These are phyloP conservation scores for Bryconaethiops microstoma DNA, from an alignment of 2,797 vertebrate genomes.

Conservation along the genomic window DNA sequence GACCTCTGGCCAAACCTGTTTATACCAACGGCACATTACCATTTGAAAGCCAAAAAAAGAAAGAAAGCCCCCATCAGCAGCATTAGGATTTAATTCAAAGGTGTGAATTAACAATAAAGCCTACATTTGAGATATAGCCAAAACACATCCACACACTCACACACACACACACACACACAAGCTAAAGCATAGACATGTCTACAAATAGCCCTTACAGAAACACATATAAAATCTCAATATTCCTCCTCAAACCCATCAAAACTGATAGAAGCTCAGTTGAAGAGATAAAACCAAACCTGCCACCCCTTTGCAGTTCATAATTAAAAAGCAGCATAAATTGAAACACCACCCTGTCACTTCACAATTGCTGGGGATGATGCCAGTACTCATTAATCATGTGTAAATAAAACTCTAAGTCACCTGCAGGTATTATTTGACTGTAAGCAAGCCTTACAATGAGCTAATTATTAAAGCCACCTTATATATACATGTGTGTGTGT, in stretches of 20 bases:
- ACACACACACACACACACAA: background rate
- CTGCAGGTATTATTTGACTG: conserved; percentile 69
- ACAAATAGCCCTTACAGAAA: background rate
- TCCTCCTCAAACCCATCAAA: conserved; percentile 43
- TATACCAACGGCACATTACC: conserved; percentile 42
- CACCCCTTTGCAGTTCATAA: background rate
- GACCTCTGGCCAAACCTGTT: conserved; percentile 35
- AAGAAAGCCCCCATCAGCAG: background rate
- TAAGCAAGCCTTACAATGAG: conserved; percentile 64
- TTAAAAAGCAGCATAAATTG: background rate
- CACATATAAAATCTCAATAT: conserved; percentile 1
- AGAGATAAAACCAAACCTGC: conserved; percentile 44
- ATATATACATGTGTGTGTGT: no score
- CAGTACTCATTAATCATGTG: conserved; percentile 72
- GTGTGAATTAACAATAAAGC: conserved; percentile 48
- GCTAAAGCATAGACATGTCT: background rate
- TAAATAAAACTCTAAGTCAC: conserved; percentile 73
- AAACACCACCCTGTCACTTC: conserved; percentile 14
- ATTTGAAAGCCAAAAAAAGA: conserved; percentile 33
- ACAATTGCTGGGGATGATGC: conserved; percentile 60
- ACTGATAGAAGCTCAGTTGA: conserved; percentile 45
- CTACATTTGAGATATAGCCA: conserved; percentile 22
- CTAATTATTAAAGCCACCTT: no score
- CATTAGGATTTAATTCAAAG: conserved; percentile 49
- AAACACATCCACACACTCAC: conserved; percentile 5